A percentile compares a stretch with the other conserved stretches of the same genome.
These are phyloP conservation scores for Pararge aegeria DNA, from an alignment of 1,140 invertebrate species.

Conservation along the genomic window DNA sequence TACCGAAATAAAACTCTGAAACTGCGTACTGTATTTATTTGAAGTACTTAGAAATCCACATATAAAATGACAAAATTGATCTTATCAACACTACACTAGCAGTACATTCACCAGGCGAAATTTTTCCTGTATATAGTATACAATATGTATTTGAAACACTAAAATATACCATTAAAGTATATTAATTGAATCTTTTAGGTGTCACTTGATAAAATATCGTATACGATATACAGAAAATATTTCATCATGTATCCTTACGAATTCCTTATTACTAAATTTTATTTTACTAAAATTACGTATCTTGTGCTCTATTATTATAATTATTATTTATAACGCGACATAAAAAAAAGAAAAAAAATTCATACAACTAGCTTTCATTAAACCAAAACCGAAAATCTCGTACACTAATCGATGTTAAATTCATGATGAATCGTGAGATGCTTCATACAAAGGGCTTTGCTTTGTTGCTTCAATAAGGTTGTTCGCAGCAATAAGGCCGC, in stretches of 20 bases:
- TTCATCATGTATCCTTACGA: neutral
- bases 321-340: constrained; percentile 5
- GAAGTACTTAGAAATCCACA: constrained; percentile 49
- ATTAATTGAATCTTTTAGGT: too few species aligned
- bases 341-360: neutral
- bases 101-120: neutral
- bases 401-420: constrained; percentile 7
- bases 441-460: too few species aligned
- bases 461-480: too few species aligned
- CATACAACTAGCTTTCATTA: constrained; percentile 24
- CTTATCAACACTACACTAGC: constrained; percentile 17
- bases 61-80: constrained; percentile 44
- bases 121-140: neutral
- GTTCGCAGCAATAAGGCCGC: too few species aligned
- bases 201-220: neutral
- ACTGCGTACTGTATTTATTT: constrained; percentile 49
- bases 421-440: constrained; percentile 2
- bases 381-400: constrained; percentile 24
- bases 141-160: too few species aligned
- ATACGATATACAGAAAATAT: neutral
- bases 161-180: too few species aligned
- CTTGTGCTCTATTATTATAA: constrained; percentile 16
- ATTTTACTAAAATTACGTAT: constrained; percentile 26
- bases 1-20: constrained; percentile 32
- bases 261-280: neutral